Base-by-base conservation (phyloP, 1,140 invertebrate genomes). In the Leguminivora glycinivorella region DNA sequence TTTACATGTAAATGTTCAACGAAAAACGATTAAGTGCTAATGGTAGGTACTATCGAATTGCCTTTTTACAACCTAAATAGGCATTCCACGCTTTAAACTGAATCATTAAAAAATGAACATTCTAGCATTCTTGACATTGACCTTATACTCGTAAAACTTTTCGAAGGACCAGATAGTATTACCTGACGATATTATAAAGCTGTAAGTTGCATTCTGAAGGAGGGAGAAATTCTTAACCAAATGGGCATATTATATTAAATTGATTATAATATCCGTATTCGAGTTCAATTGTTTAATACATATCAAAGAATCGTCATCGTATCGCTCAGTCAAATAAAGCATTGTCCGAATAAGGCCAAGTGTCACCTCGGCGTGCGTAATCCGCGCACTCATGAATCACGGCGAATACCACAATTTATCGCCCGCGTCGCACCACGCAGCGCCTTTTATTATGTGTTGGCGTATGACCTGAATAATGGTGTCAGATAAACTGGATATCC, bases 281-380 rank as follows among this genome's bases (percentile, higher is more conserved):
- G n/a, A n/a, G n/a, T n/a, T n/a, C n/a, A n/a, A n/a, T n/a, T n/a
- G n/a, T n/a, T n/a, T n/a, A n/a, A n/a, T n/a, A n/a, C n/a, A n/a
- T n/a, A n/a, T n/a, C n/a, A n/a, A n/a, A n/a, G n/a, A n/a, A n/a
- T n/a, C n/a, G n/a, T n/a, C n/a, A n/a, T n/a, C n/a, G n/a, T n/a
- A n/a, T n/a, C n/a, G n/a, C n/a, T n/a, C n/a, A n/a, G n/a, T n/a
- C n/a, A n/a, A n/a, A n/a, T n/a, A n/a, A n/a, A n/a, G n/a, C 3
- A 31, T 31, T 4, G 29, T 31, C 29, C 29, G n/a, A n/a, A n/a
- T n/a, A n/a, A 17, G n/a, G n/a, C 14, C 10, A 4, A 43, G 56
- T 60, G 56, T 60, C 56, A 60, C 52, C 52, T 43, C 56, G 56
- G 25, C 22, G 56, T 60, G 56, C 56, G 56, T 60, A 60, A 60